Evolutionary conservation across 1,140 invertebrate genomes (phyloP), one percentile per base, ranked within the genome.

Genomic region (Procambarus virginalis): DNA sequence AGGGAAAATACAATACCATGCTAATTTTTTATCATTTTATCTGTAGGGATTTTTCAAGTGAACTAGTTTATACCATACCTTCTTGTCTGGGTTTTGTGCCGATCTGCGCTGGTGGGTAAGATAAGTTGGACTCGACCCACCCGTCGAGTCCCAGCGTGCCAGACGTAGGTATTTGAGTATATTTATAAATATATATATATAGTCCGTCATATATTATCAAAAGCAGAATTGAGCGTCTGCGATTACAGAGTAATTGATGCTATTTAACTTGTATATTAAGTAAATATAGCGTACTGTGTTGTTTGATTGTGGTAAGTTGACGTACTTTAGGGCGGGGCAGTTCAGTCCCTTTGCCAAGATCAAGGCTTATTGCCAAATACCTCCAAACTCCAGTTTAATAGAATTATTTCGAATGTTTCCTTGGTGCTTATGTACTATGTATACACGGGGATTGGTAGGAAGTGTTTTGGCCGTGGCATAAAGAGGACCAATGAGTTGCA

Each of bases 281-380:
- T 34, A 34, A 34, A 34, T 34, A 34, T 34, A 34, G 34, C 34
- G 34, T 34, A 34, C 34, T 34, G 34, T 34, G 34, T 34, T 34
- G 34, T 34, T 34, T 34, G 34, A 34, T 34, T 73, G 68, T 22
- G n/a, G 10, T 34, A 22, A 73, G 68, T 20, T 22, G 22, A 10
- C n/a, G 14, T 73, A 8, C 68, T 73, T 34, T 73, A 34, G 68
- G 68, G 68, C 68, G 68, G 68, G 68, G 68, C 68, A 73, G 68
- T 73, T 73, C 68, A 73, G n/a, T 34, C 68, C 14, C 68, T 34
- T 34, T 34, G 68, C 68, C 68, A 73, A 34, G 68, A n/a, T 73
- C 1, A 20, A 22, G 68, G 68, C 22, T 73, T 20, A 34, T 73
- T 73, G 68, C 68, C 22, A 34, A 20, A 73, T 3, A 34, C 68